These are phyloP conservation scores for Channa argus DNA, from an alignment of 2,113 vertebrate species.

Conservation along the genomic window DNA sequence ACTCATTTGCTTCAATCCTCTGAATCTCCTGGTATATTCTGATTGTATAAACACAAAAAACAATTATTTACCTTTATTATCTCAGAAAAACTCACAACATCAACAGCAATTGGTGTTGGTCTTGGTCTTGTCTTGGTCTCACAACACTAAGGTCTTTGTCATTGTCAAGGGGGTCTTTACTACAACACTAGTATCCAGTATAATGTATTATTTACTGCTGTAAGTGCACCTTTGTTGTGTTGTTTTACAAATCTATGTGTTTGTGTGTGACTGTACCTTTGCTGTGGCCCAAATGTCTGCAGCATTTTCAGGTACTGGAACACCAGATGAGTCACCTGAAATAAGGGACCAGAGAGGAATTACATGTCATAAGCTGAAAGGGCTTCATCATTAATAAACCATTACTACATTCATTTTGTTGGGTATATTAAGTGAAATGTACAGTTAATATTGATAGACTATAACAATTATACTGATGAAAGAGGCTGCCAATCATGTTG, in stretches of 20 bases:
- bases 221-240: background rate
- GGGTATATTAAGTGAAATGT: slow-evolving; percentile 1
- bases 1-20: slow-evolving; percentile 97
- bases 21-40: slow-evolving; percentile 98
- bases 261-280: slow-evolving; percentile 82
- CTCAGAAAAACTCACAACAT: no score
- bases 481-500: slow-evolving; percentile 8
- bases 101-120: background rate
- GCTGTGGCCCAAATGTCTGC: slow-evolving; percentile 90
- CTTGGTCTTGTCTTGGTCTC: background rate
- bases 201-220: background rate
- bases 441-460: slow-evolving; percentile 4
- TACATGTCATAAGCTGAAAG: background rate
- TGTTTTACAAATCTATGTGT: background rate
- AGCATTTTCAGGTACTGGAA: slow-evolving; percentile 98
- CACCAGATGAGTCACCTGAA: slow-evolving; percentile 92
- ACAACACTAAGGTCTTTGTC: slow-evolving; percentile 5
- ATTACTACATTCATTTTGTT: background rate
- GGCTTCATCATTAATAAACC: background rate
- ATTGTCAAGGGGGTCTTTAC: no score
- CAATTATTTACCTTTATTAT: slow-evolving; percentile 22
- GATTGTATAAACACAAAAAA: slow-evolving; percentile 26
- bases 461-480: slow-evolving; percentile 1
- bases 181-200: background rate
- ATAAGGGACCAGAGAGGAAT: slow-evolving; percentile 36